Conservation (phyloP, 2,888 invertebrate species). For the Rhamphomyia laevipes region DNA sequence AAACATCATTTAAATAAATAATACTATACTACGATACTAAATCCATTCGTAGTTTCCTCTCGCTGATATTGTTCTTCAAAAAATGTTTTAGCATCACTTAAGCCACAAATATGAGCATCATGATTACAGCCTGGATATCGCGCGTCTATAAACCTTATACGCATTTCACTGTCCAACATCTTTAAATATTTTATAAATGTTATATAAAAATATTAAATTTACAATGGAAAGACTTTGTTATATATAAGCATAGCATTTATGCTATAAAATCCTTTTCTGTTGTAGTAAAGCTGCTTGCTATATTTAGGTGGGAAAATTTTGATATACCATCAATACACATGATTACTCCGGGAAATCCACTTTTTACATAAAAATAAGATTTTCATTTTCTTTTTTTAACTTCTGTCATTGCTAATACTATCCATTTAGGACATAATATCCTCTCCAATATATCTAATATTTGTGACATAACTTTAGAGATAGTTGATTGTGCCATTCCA, state of each 20-base stretch:
- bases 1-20: background rate
- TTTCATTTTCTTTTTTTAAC: conserved; percentile 7
- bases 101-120: background rate
- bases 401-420: conserved; percentile 1
- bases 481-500: conserved; percentile 9
- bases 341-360: conserved; percentile 9
- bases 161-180: background rate
- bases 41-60: background rate
- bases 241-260: conserved; percentile 4
- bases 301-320: conserved; percentile 6
- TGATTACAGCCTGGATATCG: background rate
- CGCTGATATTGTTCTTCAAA: background rate
- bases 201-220: too few species aligned
- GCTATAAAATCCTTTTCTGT: conserved; percentile 6
- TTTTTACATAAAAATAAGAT: conserved; percentile 6
- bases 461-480: conserved; percentile 2
- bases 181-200: too few species aligned
- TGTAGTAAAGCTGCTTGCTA: conserved; percentile 9
- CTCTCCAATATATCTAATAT: background rate
- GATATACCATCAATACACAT: conserved; percentile 12
- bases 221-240: background rate
- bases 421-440: conserved; percentile 6
- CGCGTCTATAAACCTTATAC: background rate
- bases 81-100: background rate
- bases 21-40: background rate